Evolutionary conservation across 2,888 invertebrate species (phyloP).

Genomic region (Orthosia cruda): DNA sequence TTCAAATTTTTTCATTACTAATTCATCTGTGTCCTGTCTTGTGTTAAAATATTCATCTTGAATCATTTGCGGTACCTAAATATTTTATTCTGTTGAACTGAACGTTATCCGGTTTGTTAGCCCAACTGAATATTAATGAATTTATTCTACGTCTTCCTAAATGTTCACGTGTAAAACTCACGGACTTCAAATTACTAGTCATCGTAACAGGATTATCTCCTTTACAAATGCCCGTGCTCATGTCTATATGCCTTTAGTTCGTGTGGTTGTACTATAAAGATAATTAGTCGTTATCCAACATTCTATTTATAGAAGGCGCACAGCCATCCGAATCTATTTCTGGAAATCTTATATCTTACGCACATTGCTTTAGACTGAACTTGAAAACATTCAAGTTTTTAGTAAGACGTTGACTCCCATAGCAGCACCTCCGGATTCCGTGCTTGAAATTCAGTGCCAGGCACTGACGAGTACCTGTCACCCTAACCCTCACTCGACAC

Average conservation of each 20-base stretch:
- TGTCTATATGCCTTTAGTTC: constrained; percentile 16
- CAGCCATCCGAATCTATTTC: constrained; percentile 54
- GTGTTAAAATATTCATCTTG: constrained; percentile 72
- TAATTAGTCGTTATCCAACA: constrained; percentile 57
- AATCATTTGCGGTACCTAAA: constrained; percentile 69
- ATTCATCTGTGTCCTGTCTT: constrained; percentile 4
- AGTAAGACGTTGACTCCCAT: constrained; percentile 63
- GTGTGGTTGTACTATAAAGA: constrained; percentile 44
- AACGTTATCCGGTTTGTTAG: constrained; percentile 80
- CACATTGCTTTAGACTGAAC: constrained; percentile 60
- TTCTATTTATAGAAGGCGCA: constrained; percentile 47
- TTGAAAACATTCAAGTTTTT: constrained; percentile 60
- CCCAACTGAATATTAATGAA: constrained; percentile 82
- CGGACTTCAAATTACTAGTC: constrained; percentile 8
- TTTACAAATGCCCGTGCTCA: constrained; percentile 17
- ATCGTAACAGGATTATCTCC: not conserved
- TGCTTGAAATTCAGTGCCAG: constrained; percentile 78
- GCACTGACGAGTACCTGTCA: constrained; percentile 80
- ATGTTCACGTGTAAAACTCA: constrained; percentile 52
- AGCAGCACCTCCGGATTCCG: constrained; percentile 72
- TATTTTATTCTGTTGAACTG: constrained; percentile 74
- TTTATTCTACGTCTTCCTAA: constrained; percentile 63
- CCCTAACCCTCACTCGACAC: constrained; percentile 80
- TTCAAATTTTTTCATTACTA: not conserved
- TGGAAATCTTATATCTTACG: constrained; percentile 48